Percentiles rank a stretch among this genome's conserved stretches.
Evolutionary conservation across 2,888 invertebrate genomes (phyloP).

Genomic region (Pantelozetes paolii): DNA sequence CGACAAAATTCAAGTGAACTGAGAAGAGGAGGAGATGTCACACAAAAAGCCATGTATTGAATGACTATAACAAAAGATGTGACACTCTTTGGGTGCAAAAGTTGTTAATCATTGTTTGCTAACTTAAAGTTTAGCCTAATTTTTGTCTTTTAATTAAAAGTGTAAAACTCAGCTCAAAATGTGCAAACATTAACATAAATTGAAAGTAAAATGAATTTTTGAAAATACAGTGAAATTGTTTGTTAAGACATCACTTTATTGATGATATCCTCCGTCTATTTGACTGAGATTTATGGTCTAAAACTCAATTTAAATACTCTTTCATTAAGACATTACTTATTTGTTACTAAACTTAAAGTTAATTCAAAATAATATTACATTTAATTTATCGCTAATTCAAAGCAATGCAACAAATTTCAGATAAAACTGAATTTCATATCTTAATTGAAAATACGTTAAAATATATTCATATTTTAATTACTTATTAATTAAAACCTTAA

Average conservation of each 20-base stretch:
- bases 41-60: neutral
- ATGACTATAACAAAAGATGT: neutral
- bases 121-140: no score
- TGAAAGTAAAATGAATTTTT: neutral
- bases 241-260: slow-evolving; percentile 6
- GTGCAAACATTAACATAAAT: slow-evolving; percentile 15
- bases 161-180: neutral
- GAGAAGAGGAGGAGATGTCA: slow-evolving; percentile 6
- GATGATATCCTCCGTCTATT: neutral
- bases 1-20: slow-evolving; percentile 4
- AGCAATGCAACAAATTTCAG: no score
- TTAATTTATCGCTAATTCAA: no score
- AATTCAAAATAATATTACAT: no score
- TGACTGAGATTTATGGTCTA: slow-evolving; percentile 13
- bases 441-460: no score
- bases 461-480: no score
- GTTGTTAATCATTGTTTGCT: neutral
- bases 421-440: no score
- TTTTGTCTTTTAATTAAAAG: no score
- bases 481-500: no score
- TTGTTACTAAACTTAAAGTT: no score
- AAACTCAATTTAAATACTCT: neutral
- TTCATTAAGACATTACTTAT: slow-evolving; percentile 1
- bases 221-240: neutral
- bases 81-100: neutral